Base-by-base conservation (phyloP, 2,888 invertebrate genomes). In the Taenaris catops region DNA sequence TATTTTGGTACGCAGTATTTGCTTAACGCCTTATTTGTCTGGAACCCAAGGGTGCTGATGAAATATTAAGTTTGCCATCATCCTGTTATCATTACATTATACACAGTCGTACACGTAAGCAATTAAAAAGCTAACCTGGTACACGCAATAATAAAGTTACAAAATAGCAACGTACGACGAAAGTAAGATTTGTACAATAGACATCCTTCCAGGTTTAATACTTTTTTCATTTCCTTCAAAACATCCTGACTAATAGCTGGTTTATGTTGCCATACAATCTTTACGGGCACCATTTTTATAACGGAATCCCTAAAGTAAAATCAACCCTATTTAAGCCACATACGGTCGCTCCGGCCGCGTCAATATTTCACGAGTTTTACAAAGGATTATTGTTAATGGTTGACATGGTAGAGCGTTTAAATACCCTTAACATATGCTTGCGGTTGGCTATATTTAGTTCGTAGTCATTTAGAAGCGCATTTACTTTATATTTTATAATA, bases 341-440 rank as follows among this genome's bases (percentile, higher is more conserved):
- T 53, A 48, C 37, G 54, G 55, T 57, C 42, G 29, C 29, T 40
- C 41, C 44, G 40, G 46, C 46, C 43, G 16, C n/a, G 27, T 16
- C 14, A 42, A 44, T 41, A 43, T 57, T 54, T 54, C 48, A 53
- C 49, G 38, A 53, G 51, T 60, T 66, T 65, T 68, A 61, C 65
- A 69, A 70, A 70, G 71, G 80, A 80, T 80, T 78, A 79, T 65
- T 62, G 64, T 70, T 69, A 78, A 74, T 71, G 65, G 61, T 48
- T 33, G 57, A 31, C 34, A 41, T 32, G 46, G 51, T 51, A 55
- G 62, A 37, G 25, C 41, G 26, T 63, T 69, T 39, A 39, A 46
- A 37, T 37, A 39, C 25, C 34, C 33, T 32, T 61, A 61, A 71
- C 74, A 76, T 58, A 61, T 79, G 76, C 69, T 66, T 66, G 59